phyloP scores from a whole-genome alignment of 2,888 invertebrate genomes.

The Candidula unifasciata region DNA sequence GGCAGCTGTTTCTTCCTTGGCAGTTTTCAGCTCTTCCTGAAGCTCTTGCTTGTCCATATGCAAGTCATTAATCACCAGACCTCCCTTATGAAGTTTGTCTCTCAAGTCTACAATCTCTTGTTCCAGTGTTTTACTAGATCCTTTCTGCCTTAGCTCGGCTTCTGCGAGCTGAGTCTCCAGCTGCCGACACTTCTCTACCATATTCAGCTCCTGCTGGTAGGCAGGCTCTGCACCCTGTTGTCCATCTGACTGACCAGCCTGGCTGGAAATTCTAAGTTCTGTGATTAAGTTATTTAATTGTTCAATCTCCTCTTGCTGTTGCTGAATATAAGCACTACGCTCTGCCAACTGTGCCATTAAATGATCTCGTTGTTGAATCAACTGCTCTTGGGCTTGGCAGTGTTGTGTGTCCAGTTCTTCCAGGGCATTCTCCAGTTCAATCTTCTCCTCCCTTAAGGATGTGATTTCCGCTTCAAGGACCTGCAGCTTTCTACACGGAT shows the following conservation, averaged over 20 bases:
- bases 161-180: conserved; percentile 38
- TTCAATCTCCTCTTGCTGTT: conserved; percentile 40
- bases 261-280: background rate
- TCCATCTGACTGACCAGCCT: background rate
- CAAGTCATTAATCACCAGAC: conserved; percentile 69
- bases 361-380: conserved; percentile 57
- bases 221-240: background rate
- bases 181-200: background rate
- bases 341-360: conserved; percentile 51
- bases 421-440: conserved; percentile 80
- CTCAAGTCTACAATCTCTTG: conserved; percentile 62
- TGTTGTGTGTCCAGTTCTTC: conserved; percentile 88
- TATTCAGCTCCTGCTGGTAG: background rate
- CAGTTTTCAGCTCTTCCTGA: conserved; percentile 57
- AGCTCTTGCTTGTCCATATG: conserved; percentile 75
- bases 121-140: conserved; percentile 41
- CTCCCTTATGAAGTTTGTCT: conserved; percentile 66
- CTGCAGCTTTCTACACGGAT: background rate
- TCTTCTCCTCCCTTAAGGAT: conserved; percentile 51
- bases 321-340: conserved; percentile 28
- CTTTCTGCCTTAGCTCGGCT: background rate
- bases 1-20: conserved; percentile 58
- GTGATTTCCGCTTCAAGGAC: conserved; percentile 45
- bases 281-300: conserved; percentile 15
- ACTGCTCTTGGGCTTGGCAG: conserved; percentile 80